These are phyloP conservation scores for Bos taurus DNA, from an alignment of 2,113 vertebrate species.

Conservation along the genomic window ARS-UCD2.0 NC_037340.1:47484001-47484500, in stretches of 20 bases:
- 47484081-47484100: background rate
- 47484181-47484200: conserved; percentile 99
- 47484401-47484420: background rate
- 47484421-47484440: background rate
- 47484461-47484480: background rate
- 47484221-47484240: conserved; percentile 98
- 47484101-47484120: background rate
- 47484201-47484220: conserved; percentile 97
- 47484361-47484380: background rate
- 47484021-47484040: background rate
- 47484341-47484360: background rate
- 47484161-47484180: conserved; percentile 99
- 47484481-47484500: background rate
- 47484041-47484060: background rate
- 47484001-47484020: background rate
- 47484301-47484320: background rate
- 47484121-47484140: background rate
- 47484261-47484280: background rate
- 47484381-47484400: background rate
- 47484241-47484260: conserved; percentile 89
- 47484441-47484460: background rate
- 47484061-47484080: background rate
- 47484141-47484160: conserved; percentile 93
- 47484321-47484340: background rate
- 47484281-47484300: background rate